These are phyloP conservation scores for Ranitomeya variabilis DNA, from an alignment of 2,113 vertebrate species.

Conservation along the genomic window DNA sequence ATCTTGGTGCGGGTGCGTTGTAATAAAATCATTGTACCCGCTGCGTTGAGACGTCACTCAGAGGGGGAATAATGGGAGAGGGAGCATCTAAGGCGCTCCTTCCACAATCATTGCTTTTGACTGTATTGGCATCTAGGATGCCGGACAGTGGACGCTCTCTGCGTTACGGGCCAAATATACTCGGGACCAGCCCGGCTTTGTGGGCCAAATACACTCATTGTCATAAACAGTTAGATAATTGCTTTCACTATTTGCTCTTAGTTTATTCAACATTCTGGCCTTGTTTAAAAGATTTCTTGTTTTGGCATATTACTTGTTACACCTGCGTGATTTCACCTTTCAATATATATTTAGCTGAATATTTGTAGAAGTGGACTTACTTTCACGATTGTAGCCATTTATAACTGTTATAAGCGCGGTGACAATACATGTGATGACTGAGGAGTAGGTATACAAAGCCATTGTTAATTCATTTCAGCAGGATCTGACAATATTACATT, in stretches of 20 bases:
- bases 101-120: too few relatives aligned
- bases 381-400: not conserved
- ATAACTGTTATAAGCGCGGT: not conserved
- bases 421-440: not conserved
- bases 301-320: not conserved
- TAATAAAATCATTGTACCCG: too few relatives aligned
- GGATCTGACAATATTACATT: not conserved
- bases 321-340: not conserved
- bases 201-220: too few relatives aligned
- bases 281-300: not conserved
- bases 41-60: too few relatives aligned
- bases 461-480: not conserved
- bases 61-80: too few relatives aligned
- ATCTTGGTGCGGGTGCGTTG: too few relatives aligned
- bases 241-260: not conserved
- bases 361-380: not conserved
- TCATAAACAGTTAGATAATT: not conserved
- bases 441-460: not conserved
- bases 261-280: not conserved
- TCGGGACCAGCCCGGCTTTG: too few relatives aligned
- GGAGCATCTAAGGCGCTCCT: too few relatives aligned
- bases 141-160: too few relatives aligned
- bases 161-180: too few relatives aligned
- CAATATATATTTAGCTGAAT: not conserved
- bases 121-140: too few relatives aligned